Percentiles rank a stretch among this genome's conserved stretches.
Conservation (phyloP, 2,113 vertebrate species). For the Scolopax mira region DNA sequence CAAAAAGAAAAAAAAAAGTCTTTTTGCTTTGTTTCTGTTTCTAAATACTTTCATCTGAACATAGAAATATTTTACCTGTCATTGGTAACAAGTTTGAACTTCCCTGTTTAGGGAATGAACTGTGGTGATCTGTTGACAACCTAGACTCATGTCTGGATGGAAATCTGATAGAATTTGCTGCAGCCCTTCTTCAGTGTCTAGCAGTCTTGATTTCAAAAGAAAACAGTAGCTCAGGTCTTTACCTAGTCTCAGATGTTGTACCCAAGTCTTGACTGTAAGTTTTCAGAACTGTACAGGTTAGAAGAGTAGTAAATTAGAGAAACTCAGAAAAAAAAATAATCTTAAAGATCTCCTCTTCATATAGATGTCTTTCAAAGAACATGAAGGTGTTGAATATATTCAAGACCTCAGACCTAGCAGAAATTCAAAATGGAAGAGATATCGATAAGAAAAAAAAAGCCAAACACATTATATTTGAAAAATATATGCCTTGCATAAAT, state of each 20-base stretch:
- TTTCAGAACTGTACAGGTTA: not conserved
- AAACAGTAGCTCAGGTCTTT: not conserved
- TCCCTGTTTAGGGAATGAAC: not conserved
- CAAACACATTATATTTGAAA: not conserved
- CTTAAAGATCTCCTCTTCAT: not conserved
- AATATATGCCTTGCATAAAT: not conserved
- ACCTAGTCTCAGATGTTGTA: not conserved
- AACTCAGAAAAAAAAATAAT: not conserved
- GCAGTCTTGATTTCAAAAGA: not conserved
- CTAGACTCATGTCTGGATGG: not conserved
- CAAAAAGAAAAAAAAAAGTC: not conserved
- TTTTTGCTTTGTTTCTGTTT: not conserved
- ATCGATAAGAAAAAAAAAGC: not conserved
- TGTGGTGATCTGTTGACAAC: not conserved
- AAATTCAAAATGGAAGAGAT: not conserved
- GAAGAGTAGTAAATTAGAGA: not conserved
- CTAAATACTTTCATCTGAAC: not conserved
- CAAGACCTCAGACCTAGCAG: not conserved
- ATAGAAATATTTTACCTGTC: not conserved
- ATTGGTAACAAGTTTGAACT: not conserved
- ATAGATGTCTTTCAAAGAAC: not conserved
- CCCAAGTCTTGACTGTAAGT: not conserved
- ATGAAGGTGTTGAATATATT: not conserved
- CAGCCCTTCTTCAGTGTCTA: not conserved
- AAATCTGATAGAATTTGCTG: not conserved